These are phyloP conservation scores for Drosophila falleni DNA, from an alignment of 2,888 invertebrate species.

Conservation along the genomic window DNA sequence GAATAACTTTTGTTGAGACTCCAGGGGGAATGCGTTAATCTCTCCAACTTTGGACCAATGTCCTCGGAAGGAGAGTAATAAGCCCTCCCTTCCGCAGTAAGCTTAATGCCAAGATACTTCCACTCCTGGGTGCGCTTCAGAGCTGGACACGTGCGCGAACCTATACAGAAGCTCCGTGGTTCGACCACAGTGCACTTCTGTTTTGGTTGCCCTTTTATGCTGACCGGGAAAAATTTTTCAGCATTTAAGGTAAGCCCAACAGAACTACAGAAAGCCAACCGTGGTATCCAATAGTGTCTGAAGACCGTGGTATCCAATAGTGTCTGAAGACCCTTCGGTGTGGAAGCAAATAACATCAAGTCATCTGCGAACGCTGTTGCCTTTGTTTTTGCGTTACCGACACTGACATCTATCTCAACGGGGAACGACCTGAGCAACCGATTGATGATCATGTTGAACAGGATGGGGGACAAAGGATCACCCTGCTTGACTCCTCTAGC, in stretches of 20 bases:
- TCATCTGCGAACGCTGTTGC: conserved; percentile 28
- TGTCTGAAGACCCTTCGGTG: conserved; percentile 25
- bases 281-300: conserved; percentile 21
- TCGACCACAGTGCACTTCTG: conserved; percentile 7
- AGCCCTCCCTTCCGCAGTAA: background rate
- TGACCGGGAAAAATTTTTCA: conserved; percentile 10
- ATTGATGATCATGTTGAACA: conserved; percentile 25
- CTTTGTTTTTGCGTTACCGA: conserved; percentile 16
- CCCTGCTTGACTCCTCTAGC: conserved; percentile 23
- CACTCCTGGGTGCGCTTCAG: background rate
- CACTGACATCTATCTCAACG: conserved; percentile 18
- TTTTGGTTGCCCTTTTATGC: conserved; percentile 2
- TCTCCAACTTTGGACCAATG: conserved; percentile 14
- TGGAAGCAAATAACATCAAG: conserved; percentile 22
- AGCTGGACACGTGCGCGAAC: background rate
- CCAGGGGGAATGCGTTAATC: conserved; percentile 16
- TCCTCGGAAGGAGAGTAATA: background rate
- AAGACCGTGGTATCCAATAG: no score
- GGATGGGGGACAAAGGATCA: conserved; percentile 11
- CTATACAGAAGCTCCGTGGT: conserved; percentile 1
- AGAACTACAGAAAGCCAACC: conserved; percentile 8
- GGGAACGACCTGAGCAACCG: conserved; percentile 21
- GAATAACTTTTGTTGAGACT: conserved; percentile 20
- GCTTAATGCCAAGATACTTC: background rate
- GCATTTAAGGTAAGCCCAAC: conserved; percentile 14